Evolutionary conservation across 2,888 invertebrate species (phyloP).

Genomic region (Trypoxylon attenuatum): DNA sequence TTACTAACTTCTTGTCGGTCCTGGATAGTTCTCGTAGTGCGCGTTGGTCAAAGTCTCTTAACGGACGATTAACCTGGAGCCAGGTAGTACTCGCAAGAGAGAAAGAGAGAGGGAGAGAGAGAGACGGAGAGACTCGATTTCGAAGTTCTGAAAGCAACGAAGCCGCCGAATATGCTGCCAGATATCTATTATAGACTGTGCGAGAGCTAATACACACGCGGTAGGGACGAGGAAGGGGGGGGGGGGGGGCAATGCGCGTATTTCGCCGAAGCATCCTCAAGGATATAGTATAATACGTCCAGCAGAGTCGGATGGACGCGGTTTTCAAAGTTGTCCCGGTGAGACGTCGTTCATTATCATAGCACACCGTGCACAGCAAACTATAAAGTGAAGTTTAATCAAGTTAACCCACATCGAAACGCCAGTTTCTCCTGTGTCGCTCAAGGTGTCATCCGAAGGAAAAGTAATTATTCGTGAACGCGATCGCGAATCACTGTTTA

Average conservation of each 20-base stretch:
- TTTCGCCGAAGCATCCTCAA: conserved; percentile 15
- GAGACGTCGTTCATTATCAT: conserved; percentile 2
- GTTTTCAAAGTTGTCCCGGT: conserved; percentile 1
- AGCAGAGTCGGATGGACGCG: neutral
- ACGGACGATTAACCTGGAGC: conserved; percentile 52
- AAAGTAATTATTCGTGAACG: neutral
- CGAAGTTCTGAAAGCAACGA: conserved; percentile 31
- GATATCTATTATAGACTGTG: conserved; percentile 32
- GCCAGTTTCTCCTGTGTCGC: neutral
- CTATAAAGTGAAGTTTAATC: neutral
- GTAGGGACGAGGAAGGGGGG: neutral
- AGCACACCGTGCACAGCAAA: neutral
- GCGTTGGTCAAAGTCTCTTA: conserved; percentile 52
- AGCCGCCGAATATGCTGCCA: conserved; percentile 28
- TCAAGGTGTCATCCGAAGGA: neutral
- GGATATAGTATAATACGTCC: conserved; percentile 7
- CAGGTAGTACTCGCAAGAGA: conserved; percentile 38
- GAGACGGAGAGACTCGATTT: too few relatives aligned
- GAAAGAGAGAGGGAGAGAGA: too few relatives aligned
- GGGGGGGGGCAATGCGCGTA: too few relatives aligned
- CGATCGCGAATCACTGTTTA: too few relatives aligned
- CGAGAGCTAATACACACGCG: conserved; percentile 16
- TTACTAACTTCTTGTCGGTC: conserved; percentile 48
- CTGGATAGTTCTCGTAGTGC: conserved; percentile 41
- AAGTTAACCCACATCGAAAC: neutral